phyloP scores from a whole-genome alignment of 1,140 invertebrate species.

The Euura lappo region DNA sequence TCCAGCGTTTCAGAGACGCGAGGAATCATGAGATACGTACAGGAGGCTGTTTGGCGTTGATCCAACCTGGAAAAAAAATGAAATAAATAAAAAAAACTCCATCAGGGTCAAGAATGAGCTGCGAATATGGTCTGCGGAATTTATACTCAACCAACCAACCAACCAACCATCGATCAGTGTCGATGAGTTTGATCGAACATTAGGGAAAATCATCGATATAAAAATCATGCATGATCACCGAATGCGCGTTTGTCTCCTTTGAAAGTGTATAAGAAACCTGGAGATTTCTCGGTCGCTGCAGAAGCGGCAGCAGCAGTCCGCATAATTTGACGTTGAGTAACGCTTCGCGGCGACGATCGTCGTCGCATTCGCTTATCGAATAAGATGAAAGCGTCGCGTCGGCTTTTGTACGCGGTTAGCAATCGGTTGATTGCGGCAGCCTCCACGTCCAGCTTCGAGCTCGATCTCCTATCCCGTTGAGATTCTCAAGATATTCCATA shows the following conservation, averaged over 20 bases:
- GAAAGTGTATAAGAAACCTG: no score
- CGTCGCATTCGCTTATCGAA: not conserved
- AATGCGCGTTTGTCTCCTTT: no score
- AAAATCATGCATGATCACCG: no score
- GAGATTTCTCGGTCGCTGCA: no score
- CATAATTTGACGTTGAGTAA: conserved; percentile 12
- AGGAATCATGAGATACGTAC: not conserved
- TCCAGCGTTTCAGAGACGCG: no score
- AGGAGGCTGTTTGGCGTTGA: not conserved
- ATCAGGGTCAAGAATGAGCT: not conserved
- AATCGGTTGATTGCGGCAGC: conserved; percentile 23
- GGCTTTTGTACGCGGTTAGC: conserved; percentile 11
- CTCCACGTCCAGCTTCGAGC: no score
- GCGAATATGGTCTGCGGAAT: no score
- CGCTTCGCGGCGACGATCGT: not conserved
- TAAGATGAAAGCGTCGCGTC: conserved; percentile 19
- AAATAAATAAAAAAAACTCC: not conserved
- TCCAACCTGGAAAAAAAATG: not conserved
- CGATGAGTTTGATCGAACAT: no score
- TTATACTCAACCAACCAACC: no score
- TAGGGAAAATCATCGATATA: no score
- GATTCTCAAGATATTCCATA: conserved; percentile 55
- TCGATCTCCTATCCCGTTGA: conserved; percentile 27
- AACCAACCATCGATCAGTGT: no score
- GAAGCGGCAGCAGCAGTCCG: no score